Percentiles rank a stretch among this genome's conserved stretches.
Conservation (phyloP, 1,140 invertebrate genomes). For the Trichonephila inaurata region DNA sequence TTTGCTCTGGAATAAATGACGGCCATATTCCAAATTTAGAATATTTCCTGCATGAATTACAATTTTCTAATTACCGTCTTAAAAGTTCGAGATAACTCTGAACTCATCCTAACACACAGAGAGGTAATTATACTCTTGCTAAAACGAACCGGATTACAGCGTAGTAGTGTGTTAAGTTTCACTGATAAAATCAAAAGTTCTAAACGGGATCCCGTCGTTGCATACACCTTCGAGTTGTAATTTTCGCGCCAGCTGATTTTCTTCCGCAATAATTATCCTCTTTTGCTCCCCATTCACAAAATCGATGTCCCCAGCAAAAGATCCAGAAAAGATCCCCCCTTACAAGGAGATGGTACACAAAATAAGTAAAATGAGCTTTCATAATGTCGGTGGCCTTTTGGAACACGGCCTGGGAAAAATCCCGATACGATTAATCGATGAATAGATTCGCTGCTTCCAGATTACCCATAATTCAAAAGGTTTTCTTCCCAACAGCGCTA, state of each 20-base stretch:
- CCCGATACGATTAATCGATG: conserved; percentile 21
- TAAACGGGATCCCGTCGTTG: neutral
- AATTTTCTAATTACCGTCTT: conserved; percentile 13
- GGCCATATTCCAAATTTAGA: neutral
- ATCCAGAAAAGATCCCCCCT: neutral
- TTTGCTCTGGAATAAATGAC: neutral
- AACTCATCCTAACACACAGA: neutral
- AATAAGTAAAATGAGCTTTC: neutral
- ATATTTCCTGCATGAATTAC: neutral
- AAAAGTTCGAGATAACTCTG: neutral
- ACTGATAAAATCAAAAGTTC: conserved; percentile 7
- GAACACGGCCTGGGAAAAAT: neutral
- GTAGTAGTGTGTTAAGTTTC: neutral
- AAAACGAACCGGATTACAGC: neutral
- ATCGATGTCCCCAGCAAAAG: neutral
- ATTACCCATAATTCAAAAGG: conserved; percentile 7
- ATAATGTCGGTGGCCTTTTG: conserved; percentile 8
- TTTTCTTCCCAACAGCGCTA: neutral
- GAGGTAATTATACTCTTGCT: neutral
- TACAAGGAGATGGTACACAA: too few species aligned
- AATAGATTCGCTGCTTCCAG: neutral
- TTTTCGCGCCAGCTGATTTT: neutral
- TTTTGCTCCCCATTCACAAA: neutral
- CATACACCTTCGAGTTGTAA: conserved; percentile 13
- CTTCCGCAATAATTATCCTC: neutral